A percentile compares a stretch with the other conserved stretches of the same genome.
phyloP scores from a whole-genome alignment of 2,113 vertebrate species.

The Psittacara wagleri region DNA sequence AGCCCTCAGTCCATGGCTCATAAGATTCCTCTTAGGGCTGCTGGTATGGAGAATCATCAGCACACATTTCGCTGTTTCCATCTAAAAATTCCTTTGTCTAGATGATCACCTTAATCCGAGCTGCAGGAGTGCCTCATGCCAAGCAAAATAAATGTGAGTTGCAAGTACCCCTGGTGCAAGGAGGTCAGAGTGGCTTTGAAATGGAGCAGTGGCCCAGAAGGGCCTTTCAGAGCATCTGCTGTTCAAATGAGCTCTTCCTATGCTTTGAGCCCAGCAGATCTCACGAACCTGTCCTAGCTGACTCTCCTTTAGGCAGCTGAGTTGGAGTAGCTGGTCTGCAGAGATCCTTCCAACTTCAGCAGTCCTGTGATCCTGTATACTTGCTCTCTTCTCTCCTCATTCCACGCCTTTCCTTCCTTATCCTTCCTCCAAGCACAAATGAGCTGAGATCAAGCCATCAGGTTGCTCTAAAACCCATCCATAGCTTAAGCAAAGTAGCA shows the following conservation, averaged over 20 bases:
- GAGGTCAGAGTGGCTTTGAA: neutral
- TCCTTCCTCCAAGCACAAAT: neutral
- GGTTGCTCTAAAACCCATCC: neutral
- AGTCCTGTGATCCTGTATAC: neutral
- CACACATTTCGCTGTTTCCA: neutral
- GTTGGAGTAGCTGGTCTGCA: neutral
- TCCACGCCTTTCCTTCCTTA: neutral
- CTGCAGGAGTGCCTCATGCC: neutral
- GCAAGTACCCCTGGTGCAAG: neutral
- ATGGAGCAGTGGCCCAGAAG: neutral
- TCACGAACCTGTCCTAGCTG: neutral
- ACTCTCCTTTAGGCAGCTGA: neutral
- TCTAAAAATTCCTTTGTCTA: neutral
- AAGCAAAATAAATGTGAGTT: neutral
- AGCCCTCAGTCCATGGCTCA: neutral
- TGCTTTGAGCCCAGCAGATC: neutral
- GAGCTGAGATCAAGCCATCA: neutral
- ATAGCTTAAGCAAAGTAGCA: neutral
- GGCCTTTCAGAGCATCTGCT: neutral
- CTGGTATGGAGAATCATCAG: neutral
- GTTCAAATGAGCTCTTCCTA: neutral
- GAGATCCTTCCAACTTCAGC: neutral
- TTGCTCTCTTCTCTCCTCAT: neutral
- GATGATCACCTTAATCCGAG: neutral
- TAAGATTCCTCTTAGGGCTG: neutral